phyloP scores from a whole-genome alignment of 1,140 invertebrate species.

The Penaeus vannamei region DNA sequence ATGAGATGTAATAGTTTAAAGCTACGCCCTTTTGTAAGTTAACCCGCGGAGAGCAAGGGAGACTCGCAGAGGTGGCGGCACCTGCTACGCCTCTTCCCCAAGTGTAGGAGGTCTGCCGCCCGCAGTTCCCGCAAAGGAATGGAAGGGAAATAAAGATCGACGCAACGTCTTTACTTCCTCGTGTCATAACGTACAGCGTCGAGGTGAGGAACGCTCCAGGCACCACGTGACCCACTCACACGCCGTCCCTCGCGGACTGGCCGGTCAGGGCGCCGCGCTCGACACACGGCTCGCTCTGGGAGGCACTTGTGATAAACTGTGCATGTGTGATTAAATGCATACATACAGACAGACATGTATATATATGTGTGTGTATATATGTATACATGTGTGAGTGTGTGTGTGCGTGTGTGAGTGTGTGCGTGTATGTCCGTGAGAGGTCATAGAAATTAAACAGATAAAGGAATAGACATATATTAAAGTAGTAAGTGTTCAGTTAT shows the following conservation, averaged over 20 bases:
- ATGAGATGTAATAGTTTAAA: conserved; percentile 49
- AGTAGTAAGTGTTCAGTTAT: conserved; percentile 44
- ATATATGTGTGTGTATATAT: background rate
- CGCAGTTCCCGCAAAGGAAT: background rate
- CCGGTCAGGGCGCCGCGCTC: no score
- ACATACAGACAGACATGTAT: no score
- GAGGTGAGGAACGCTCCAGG: no score
- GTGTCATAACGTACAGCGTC: no score
- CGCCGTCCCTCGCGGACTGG: no score
- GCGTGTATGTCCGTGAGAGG: background rate
- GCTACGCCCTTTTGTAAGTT: conserved; percentile 45
- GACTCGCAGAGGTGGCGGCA: background rate
- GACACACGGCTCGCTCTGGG: no score
- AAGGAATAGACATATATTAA: background rate
- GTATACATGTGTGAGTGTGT: conserved; percentile 16
- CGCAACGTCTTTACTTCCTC: no score
- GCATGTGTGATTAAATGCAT: no score
- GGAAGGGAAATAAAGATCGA: no score
- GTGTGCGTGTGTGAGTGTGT: conserved; percentile 5
- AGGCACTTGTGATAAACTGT: no score
- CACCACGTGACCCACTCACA: no score
- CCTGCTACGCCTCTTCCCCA: background rate
- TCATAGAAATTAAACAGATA: background rate
- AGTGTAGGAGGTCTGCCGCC: background rate
- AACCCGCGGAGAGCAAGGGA: conserved; percentile 48